phyloP scores from a whole-genome alignment of 2,113 vertebrate genomes.

The Triplophysa rosa region DNA sequence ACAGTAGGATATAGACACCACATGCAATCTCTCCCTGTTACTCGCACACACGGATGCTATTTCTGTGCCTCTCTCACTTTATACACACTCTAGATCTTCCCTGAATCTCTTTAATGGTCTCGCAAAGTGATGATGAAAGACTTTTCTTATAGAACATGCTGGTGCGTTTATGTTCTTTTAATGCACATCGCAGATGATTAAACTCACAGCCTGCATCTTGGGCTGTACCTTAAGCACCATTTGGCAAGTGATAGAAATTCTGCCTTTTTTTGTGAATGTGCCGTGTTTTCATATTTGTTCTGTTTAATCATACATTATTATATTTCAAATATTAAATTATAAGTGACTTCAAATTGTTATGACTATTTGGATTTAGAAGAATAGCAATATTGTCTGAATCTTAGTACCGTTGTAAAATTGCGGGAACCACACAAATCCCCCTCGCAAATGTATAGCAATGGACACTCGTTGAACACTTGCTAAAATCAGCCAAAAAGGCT shows the following conservation, averaged over 20 bases:
- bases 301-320: too few relatives aligned
- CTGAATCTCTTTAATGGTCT: slow-evolving; percentile 24
- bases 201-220: slow-evolving; percentile 2
- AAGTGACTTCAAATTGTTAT: too few relatives aligned
- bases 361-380: too few relatives aligned
- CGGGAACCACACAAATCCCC: neutral
- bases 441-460: too few relatives aligned
- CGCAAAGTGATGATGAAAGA: slow-evolving; percentile 9
- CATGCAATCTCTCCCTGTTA: neutral
- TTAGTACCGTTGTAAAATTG: too few relatives aligned
- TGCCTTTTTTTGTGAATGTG: neutral
- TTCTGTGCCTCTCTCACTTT: slow-evolving; percentile 14
- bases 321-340: too few relatives aligned
- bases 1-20: slow-evolving; percentile 3
- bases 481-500: too few relatives aligned
- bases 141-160: slow-evolving; percentile 14
- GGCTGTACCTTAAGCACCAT: slow-evolving; percentile 16
- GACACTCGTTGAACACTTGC: too few relatives aligned
- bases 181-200: slow-evolving; percentile 31
- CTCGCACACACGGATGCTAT: neutral
- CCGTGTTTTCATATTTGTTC: neutral
- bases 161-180: slow-evolving; percentile 13
- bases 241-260: neutral
- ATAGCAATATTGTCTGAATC: too few relatives aligned
- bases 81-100: neutral